phyloP scores from a whole-genome alignment of 1,140 invertebrate species.

The Periplaneta americana region DNA sequence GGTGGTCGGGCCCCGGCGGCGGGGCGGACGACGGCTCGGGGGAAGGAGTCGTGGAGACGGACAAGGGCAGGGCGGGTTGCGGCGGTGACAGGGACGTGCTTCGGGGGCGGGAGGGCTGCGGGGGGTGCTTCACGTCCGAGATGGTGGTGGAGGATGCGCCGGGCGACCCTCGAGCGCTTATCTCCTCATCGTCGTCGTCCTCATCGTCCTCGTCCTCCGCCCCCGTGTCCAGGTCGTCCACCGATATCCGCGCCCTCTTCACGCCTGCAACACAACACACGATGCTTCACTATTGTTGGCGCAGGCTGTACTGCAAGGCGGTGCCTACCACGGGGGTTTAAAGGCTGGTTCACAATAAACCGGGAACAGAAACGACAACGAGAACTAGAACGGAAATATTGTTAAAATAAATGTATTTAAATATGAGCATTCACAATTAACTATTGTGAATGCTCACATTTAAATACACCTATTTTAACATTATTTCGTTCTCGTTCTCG shows the following conservation, averaged over 20 bases:
- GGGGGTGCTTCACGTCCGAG: neutral
- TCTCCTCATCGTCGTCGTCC: constrained; percentile 14
- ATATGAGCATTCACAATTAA: too few species aligned
- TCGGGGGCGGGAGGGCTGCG: neutral
- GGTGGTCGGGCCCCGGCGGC: constrained; percentile 14
- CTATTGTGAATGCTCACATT: too few species aligned
- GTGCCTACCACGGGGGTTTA: too few species aligned
- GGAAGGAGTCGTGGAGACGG: constrained; percentile 33
- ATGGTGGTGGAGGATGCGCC: neutral
- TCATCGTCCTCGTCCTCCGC: constrained; percentile 40
- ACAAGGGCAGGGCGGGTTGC: constrained; percentile 36
- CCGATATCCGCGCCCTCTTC: constrained; percentile 48
- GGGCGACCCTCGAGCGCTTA: neutral
- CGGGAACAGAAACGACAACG: too few species aligned
- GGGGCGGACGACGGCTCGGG: constrained; percentile 16
- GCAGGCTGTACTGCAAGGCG: too few species aligned
- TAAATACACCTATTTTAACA: too few species aligned
- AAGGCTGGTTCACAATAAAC: too few species aligned
- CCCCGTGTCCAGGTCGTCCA: constrained; percentile 42
- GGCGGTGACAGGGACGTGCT: constrained; percentile 28
- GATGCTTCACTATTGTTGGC: too few species aligned
- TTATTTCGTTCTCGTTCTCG: too few species aligned
- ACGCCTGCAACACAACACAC: constrained; percentile 26
- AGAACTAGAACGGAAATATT: too few species aligned
- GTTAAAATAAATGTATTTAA: too few species aligned